Base-by-base conservation (phyloP, 2,888 invertebrate species). In the Galerucella calmariensis region DNA sequence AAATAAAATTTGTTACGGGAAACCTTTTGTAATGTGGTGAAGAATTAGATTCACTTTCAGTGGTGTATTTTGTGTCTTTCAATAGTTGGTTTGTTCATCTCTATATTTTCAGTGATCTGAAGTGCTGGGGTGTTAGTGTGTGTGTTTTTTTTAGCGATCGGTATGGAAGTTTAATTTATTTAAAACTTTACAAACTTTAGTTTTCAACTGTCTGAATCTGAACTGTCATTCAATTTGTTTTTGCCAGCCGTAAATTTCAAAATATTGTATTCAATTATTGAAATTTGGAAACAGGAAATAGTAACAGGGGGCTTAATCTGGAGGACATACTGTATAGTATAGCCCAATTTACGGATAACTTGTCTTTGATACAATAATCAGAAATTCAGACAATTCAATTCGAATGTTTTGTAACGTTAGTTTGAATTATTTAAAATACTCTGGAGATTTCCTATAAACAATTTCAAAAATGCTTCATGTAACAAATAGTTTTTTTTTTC, bases 371-470 rank as follows among this genome's bases (percentile, higher is more conserved):
- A 35, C 6, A 8, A 8, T 8, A 35, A 35, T 35, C 8, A 35
- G 1, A 35, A 53, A 53, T 53, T 53, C 8, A 16, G n/a, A 53
- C n/a, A n/a, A 53, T 53, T 53, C 5, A 53, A n/a, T 53, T 53
- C 4, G n/a, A 14, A n/a, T 16, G 8, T 53, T 53, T n/a, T 53
- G 53, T 53, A 14, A n/a, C 8, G n/a, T 5, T 6, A n/a, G 2
- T n/a, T n/a, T n/a, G 8, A 53, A 6, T 53, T 53, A 8, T 4
- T 48, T 48, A 4, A 48, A 11, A 48, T 53, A 53, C n/a, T 46
- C 46, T 44, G 65, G 46, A 65, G 65, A 65, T 65, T 48, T n/a
- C 11, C 16, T 11, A 5, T 27, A 14, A 61, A 58, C 16, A n/a
- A 10, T 14, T 12, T 12, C 58, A 1, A 14, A 10, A 20, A 58